Evolutionary conservation across 2,888 invertebrate species (phyloP), one percentile per base, ranked within the genome.

Genomic region (Colostygia pectinataria): DNA sequence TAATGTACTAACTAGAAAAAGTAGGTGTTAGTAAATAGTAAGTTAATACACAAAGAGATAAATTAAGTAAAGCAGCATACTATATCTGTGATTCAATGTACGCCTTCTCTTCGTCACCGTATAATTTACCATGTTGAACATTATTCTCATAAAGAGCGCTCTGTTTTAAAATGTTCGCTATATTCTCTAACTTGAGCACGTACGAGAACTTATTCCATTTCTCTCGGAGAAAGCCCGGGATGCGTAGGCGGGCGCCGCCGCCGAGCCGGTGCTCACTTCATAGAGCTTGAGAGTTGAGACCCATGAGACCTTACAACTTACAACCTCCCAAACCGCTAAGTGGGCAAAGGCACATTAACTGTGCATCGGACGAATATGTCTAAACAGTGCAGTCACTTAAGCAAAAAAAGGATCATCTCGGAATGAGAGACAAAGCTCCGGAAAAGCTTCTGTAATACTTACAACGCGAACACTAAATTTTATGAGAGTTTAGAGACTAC

Each of bases 161-260:
- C 29, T 18, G 20, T 20, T 20, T 13, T 23, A 36, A 10, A 13
- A 23, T 29, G 29, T 59, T 46, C 56, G 55, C 56, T 53, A 39
- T 50, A 63, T 58, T 53, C 52, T 58, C 42, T 44, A 44, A 40
- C 56, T 59, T 43, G 57, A 14, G 33, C 39, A 32, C 31, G 40
- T 32, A 31, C 40, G 5, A 2, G 40, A 23, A 47, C 20, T 41
- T 55, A 52, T 55, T 52, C 43, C 40, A 57, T 63, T 72, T 70
- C 59, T 65, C 69, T 68, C 68, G 72, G 82, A 76, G 81, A 85
- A 84, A 83, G 83, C 76, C 64, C 67, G 61, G 49, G 53, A 25
- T 20, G 72, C 63, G 75, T 76, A 63, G 74, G 75, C 66, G 72
- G 20, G 65, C 63, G 66, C 65, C 64, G 55, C 63, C 61, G 54